These are phyloP conservation scores for Scarus forsteni DNA, from an alignment of 2,797 vertebrate species.

Conservation along the genomic window DNA sequence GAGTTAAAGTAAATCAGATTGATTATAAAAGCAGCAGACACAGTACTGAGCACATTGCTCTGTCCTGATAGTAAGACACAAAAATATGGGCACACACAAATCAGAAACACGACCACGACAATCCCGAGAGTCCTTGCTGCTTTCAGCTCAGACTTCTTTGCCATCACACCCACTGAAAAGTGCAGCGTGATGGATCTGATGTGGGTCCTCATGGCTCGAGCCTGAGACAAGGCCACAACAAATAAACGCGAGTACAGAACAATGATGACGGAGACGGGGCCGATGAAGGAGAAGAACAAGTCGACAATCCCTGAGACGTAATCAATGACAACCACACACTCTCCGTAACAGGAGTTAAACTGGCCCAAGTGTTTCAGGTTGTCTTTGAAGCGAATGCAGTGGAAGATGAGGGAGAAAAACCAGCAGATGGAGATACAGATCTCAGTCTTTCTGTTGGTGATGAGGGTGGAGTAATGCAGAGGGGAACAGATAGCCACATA, in stretches of 20 bases:
- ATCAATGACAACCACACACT: slow-evolving; percentile 46
- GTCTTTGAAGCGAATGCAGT: not conserved
- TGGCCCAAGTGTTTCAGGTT: slow-evolving; percentile 27
- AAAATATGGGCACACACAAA: slow-evolving; percentile 54
- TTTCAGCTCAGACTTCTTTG: slow-evolving; percentile 60
- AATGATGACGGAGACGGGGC: slow-evolving; percentile 22
- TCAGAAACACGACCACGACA: slow-evolving; percentile 58
- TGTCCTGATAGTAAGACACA: slow-evolving; percentile 5
- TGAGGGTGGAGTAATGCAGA: slow-evolving; percentile 24
- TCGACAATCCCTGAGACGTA: slow-evolving; percentile 33
- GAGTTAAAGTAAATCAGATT: slow-evolving; percentile 59
- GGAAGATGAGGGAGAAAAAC: slow-evolving; percentile 1
- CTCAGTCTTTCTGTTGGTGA: slow-evolving; percentile 11
- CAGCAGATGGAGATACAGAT: slow-evolving; percentile 30
- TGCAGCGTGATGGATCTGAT: not conserved
- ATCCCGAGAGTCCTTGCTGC: slow-evolving; percentile 67
- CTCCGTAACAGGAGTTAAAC: slow-evolving; percentile 45
- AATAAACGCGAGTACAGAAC: slow-evolving; percentile 64
- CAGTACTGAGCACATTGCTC: not conserved
- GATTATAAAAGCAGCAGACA: not conserved
- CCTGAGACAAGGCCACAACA: slow-evolving; percentile 49
- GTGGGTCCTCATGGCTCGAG: slow-evolving; percentile 25
- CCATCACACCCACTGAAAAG: not conserved
- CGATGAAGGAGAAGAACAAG: slow-evolving; percentile 31
- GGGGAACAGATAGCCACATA: slow-evolving; percentile 48